Evolutionary conservation across 1,140 invertebrate species (phyloP), one percentile per base, ranked within the genome.

Genomic region (Eriosoma lanigerum): DNA sequence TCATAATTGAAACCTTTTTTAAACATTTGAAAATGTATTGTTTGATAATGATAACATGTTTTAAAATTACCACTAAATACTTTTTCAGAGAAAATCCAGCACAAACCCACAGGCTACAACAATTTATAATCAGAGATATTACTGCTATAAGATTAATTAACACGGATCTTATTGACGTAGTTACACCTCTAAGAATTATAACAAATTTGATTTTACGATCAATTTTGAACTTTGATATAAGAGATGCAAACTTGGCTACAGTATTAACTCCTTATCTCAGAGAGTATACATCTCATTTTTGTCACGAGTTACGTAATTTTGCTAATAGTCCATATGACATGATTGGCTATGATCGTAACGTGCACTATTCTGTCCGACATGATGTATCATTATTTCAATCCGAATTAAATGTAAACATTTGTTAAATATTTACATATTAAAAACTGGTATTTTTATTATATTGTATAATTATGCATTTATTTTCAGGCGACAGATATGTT

Each of bases 321-420:
- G 75, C 75, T 13, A 26, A 56, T 48, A 78, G 75, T 62, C 75
- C 75, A 29, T 78, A 78, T 29, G 75, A 78, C 19, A 12, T 78
- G 8, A 6, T 19, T 29, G 75, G 75, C 44, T 78, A 62, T 48
- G 75, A 78, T 29, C 38, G 44, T 13, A n/a, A 78, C 48, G 75
- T 78, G 38, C 26, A 4, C 13, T 78, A n/a, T 78, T 19, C 19
- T 46, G n/a, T 6, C 21, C 24, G 70, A 9, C 19, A 2, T 38
- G 12, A 3, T n/a, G n/a, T 17, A 32, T 17, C 19, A 38, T 0
- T 9, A n/a, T 13, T 0, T 5, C 10, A 24, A 21, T 19, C 0
- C 6, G 8, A 44, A 0, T 12, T 64, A 0, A 0, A 64, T 46
- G 46, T 70, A 70, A 70, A 50, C 8, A 70, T 10, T 15, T 26